A percentile compares a stretch with the other conserved stretches of the same genome.
These are phyloP conservation scores for Portevinia maculata DNA, from an alignment of 2,888 invertebrate genomes.

Conservation along the genomic window DNA sequence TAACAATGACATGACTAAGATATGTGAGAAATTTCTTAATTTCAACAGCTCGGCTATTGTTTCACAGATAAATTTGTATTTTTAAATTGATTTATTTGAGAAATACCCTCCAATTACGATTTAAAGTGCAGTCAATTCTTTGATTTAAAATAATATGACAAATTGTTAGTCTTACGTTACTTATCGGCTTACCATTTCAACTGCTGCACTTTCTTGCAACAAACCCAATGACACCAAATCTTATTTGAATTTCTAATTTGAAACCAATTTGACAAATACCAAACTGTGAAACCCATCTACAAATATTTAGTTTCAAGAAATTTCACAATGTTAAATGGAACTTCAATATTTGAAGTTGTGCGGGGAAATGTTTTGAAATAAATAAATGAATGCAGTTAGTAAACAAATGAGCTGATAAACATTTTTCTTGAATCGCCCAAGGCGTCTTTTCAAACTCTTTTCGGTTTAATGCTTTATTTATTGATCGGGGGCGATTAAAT, in stretches of 20 bases:
- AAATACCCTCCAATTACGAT: not conserved
- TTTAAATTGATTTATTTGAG: constrained; percentile 42
- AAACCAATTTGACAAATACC: constrained; percentile 22
- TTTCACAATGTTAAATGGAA: constrained; percentile 5
- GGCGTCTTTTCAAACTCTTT: constrained; percentile 1
- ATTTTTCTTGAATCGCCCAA: not conserved
- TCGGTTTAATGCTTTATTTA: constrained; percentile 29
- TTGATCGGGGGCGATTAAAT: constrained; percentile 42
- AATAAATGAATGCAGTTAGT: not conserved
- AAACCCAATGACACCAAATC: not conserved
- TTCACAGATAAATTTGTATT: constrained; percentile 26
- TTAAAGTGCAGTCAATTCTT: not conserved
- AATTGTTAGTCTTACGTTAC: too few relatives aligned
- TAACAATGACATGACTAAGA: constrained; percentile 18
- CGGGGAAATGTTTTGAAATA: constrained; percentile 14
- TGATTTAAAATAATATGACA: too few relatives aligned
- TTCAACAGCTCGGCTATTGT: constrained; percentile 25
- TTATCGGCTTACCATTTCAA: not conserved
- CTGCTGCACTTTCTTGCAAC: not conserved
- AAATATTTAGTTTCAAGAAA: not conserved
- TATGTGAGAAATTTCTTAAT: constrained; percentile 35
- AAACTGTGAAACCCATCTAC: too few relatives aligned
- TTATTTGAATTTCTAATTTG: constrained; percentile 1
- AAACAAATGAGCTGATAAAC: constrained; percentile 37
- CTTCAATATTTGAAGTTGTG: not conserved